phyloP scores from a whole-genome alignment of 35 echinoderm and acorn worm species.

The Acanthaster planci region DNA sequence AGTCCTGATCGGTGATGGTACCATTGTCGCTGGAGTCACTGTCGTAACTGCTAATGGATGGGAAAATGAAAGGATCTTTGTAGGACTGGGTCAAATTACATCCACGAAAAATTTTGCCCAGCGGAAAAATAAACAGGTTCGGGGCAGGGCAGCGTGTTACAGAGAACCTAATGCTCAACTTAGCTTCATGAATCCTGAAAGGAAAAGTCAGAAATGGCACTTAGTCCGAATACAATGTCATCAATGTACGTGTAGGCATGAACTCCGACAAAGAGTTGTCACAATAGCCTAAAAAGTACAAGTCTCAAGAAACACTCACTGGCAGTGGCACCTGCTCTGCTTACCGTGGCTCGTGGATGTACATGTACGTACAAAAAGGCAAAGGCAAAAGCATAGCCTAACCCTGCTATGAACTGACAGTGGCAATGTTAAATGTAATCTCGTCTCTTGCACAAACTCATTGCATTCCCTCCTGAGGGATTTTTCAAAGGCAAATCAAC shows the following conservation, averaged over 20 bases:
- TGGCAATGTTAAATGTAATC: too few species aligned
- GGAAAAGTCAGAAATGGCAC: background rate
- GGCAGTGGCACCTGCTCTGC: background rate
- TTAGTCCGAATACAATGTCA: background rate
- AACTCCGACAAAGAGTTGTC: too few species aligned
- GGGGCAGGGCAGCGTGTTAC: background rate
- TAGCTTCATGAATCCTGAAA: background rate
- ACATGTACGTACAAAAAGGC: too few species aligned
- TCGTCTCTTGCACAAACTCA: too few species aligned
- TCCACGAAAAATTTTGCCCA: background rate
- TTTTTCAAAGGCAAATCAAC: too few species aligned
- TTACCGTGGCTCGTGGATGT: too few species aligned
- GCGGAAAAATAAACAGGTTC: background rate
- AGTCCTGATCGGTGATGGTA: constrained; percentile 16
- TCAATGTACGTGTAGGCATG: too few species aligned
- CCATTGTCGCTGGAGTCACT: constrained; percentile 38
- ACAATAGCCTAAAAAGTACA: too few species aligned
- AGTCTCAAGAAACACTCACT: background rate
- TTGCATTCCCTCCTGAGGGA: too few species aligned
- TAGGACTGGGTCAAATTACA: background rate
- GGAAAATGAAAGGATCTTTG: background rate
- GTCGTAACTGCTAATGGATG: background rate
- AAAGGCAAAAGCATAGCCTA: too few species aligned
- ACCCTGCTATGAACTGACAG: too few species aligned
- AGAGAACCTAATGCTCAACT: too few species aligned